These are phyloP conservation scores for Xiphias gladius DNA, from an alignment of 2,113 vertebrate species.

Conservation along the genomic window DNA sequence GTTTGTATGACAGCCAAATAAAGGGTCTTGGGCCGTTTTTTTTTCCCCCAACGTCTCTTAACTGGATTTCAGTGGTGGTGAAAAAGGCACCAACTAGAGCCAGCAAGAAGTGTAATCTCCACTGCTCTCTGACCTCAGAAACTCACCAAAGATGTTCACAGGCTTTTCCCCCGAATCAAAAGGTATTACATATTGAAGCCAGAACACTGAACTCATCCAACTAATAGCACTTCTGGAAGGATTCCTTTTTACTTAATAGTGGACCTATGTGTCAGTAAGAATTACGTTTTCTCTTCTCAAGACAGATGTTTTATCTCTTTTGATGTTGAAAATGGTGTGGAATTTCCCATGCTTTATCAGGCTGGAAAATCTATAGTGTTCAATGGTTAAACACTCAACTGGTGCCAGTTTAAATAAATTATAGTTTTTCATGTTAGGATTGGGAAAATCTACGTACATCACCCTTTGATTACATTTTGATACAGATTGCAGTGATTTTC, in stretches of 20 bases:
- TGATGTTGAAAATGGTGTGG: conserved; percentile 13
- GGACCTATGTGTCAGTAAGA: conserved; percentile 42
- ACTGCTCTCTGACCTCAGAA: conserved; percentile 54
- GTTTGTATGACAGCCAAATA: conserved; percentile 27
- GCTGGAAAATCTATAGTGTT: not conserved
- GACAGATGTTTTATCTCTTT: conserved; percentile 42
- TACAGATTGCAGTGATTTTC: not conserved
- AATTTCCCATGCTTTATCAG: not conserved
- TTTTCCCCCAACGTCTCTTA: not conserved
- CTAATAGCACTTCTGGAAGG: conserved; percentile 45
- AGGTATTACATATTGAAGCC: conserved; percentile 58
- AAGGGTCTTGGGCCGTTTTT: not conserved
- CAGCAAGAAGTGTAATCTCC: conserved; percentile 39
- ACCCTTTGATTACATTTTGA: not conserved
- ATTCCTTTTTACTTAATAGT: conserved; percentile 45
- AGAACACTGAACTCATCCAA: conserved; percentile 40
- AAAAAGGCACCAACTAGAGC: conserved; percentile 21
- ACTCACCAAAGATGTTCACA: conserved; percentile 62
- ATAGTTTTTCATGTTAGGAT: not conserved
- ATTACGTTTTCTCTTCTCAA: conserved; percentile 47
- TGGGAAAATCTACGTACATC: not conserved
- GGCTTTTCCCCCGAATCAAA: conserved; percentile 39
- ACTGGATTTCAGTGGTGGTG: conserved; percentile 18
- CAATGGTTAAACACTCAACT: conserved; percentile 2
- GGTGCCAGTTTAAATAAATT: not conserved